phyloP scores from a whole-genome alignment of 2,113 vertebrate species.

The Narcine bancroftii region DNA sequence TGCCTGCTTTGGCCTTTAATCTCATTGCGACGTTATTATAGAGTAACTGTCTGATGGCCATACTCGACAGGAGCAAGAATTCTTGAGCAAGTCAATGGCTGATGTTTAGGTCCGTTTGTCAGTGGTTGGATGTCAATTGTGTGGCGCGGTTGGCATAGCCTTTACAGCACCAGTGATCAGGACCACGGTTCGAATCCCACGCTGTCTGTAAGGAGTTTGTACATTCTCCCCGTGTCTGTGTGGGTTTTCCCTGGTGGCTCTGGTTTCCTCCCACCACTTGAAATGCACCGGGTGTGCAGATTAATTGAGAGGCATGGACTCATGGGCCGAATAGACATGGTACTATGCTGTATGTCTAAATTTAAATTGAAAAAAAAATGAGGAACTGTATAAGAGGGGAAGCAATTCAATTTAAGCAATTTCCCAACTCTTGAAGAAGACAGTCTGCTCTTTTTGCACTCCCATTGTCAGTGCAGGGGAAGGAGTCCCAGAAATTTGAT shows the following conservation, averaged over 20 bases:
- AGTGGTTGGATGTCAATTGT: background rate
- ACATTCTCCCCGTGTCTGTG: too few species aligned
- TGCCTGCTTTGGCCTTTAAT: background rate
- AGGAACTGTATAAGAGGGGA: background rate
- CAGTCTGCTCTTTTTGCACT: background rate
- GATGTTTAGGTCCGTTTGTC: background rate
- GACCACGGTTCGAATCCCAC: too few species aligned
- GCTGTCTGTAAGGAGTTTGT: too few species aligned
- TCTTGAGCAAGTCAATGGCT: background rate
- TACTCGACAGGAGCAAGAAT: background rate
- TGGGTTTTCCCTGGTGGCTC: too few species aligned
- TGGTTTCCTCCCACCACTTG: too few species aligned
- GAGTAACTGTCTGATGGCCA: background rate
- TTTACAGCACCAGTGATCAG: too few species aligned
- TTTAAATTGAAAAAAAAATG: too few species aligned
- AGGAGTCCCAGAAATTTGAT: background rate
- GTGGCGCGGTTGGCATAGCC: too few species aligned
- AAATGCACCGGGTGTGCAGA: too few species aligned
- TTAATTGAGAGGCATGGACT: too few species aligned
- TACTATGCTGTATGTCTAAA: too few species aligned
- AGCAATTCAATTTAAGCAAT: background rate
- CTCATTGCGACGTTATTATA: background rate
- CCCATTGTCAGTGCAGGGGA: background rate
- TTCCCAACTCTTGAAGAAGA: background rate
- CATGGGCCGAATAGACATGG: too few species aligned